phyloP scores from a whole-genome alignment of 2,797 vertebrate genomes.

The Pristis pectinata region DNA sequence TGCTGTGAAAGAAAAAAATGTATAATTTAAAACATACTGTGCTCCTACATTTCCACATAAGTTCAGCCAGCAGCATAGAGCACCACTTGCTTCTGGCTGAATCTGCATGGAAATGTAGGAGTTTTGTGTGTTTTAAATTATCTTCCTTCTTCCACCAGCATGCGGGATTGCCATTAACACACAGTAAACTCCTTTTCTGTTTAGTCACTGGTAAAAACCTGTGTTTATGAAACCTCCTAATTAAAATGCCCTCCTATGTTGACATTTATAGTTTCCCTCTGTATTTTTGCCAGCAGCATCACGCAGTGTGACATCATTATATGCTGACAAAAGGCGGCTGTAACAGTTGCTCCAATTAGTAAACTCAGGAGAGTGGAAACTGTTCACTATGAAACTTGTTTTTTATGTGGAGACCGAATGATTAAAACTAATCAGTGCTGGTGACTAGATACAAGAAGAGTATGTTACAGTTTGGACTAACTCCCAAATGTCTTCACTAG shows the following conservation, averaged over 20 bases:
- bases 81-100: slow-evolving; percentile 23
- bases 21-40: slow-evolving; percentile 31
- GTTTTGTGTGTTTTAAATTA: slow-evolving; percentile 37
- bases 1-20: slow-evolving; percentile 19
- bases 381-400: slow-evolving; percentile 22
- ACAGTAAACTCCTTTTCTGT: slow-evolving; percentile 33
- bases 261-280: slow-evolving; percentile 35
- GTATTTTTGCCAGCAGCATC: slow-evolving; percentile 25
- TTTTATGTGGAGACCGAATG: neutral
- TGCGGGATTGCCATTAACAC: slow-evolving; percentile 28
- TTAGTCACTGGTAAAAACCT: slow-evolving; percentile 35
- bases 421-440: slow-evolving; percentile 14
- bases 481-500: neutral
- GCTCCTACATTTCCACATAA: slow-evolving; percentile 27
- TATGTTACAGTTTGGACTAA: neutral
- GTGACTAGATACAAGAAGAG: neutral
- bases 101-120: slow-evolving; percentile 33
- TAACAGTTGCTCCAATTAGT: slow-evolving; percentile 34
- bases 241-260: slow-evolving; percentile 36
- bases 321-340: slow-evolving; percentile 29
- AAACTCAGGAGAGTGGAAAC: neutral
- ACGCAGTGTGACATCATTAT: slow-evolving; percentile 28
- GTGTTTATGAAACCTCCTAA: slow-evolving; percentile 32
- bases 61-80: slow-evolving; percentile 11
- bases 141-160: slow-evolving; percentile 31